A percentile compares a stretch with the other conserved stretches of the same genome.
Evolutionary conservation across 2,113 vertebrate species (phyloP).

Genomic region (Heterotilapia buettikoferi): DNA sequence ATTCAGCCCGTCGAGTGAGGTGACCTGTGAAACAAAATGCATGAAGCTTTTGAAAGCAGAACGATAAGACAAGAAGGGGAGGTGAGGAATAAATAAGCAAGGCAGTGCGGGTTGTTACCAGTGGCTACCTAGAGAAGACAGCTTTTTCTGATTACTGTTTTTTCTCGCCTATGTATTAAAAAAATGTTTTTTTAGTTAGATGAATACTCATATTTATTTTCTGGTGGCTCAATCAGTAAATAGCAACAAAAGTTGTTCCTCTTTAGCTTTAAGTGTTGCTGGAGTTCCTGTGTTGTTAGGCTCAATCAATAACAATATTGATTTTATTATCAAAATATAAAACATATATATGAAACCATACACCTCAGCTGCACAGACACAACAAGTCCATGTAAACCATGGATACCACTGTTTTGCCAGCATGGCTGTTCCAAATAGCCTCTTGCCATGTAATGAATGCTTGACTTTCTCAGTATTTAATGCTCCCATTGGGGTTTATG

Average conservation of each 20-base stretch:
- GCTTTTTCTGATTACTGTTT: background rate
- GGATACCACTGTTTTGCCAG: background rate
- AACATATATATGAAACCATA: background rate
- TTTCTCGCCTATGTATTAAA: background rate
- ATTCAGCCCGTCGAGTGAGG: background rate
- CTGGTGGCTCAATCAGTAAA: background rate
- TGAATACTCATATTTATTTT: background rate
- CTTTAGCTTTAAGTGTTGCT: background rate
- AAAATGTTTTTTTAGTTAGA: background rate
- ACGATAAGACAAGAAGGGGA: background rate
- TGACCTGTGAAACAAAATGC: constrained; percentile 28
- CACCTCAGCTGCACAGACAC: background rate
- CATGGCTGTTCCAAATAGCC: background rate
- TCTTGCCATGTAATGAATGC: background rate
- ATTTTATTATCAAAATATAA: background rate
- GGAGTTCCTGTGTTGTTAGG: background rate
- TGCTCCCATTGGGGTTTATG: background rate
- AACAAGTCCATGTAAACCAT: background rate
- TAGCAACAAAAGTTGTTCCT: background rate
- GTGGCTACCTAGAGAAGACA: background rate
- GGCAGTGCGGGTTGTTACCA: background rate
- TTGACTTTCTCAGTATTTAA: background rate
- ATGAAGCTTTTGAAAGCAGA: background rate
- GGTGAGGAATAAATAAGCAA: background rate
- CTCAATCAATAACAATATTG: background rate